Percentiles rank a stretch among this genome's conserved stretches.
Evolutionary conservation across 2,797 vertebrate genomes (phyloP).

Genomic region (Limosa lapponica): DNA sequence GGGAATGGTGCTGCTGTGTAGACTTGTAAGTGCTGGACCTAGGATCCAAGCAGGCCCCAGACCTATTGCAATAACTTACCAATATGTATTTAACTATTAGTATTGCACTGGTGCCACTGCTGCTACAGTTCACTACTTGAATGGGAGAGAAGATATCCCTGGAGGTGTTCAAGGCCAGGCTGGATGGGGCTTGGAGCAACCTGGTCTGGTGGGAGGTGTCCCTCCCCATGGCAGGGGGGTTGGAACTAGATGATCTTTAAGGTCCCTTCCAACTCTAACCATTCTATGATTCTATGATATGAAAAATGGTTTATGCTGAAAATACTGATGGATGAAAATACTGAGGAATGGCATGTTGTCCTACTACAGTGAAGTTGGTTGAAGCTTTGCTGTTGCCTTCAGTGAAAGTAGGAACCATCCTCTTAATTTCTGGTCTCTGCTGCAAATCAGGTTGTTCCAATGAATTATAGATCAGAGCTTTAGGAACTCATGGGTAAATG

Average conservation of each 20-base stretch:
- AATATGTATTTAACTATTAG: background rate
- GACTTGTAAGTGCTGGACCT: background rate
- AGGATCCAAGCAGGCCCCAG: background rate
- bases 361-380: background rate
- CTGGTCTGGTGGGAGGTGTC: too few species aligned
- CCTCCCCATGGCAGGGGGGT: too few species aligned
- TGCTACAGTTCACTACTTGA: background rate
- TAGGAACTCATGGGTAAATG: background rate
- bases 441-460: background rate
- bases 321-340: background rate
- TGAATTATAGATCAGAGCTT: conserved; percentile 32
- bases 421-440: background rate
- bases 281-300: too few species aligned
- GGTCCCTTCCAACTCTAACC: too few species aligned
- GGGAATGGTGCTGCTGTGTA: background rate
- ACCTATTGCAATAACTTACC: background rate
- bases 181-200: too few species aligned
- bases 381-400: background rate
- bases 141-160: background rate
- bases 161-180: too few species aligned
- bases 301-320: background rate
- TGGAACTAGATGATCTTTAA: too few species aligned
- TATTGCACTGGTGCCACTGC: background rate
- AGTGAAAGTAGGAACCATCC: background rate
- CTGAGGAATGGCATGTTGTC: background rate